Evolutionary conservation across 2,113 vertebrate genomes (phyloP).

Genomic region (Pachyramphus minor): DNA sequence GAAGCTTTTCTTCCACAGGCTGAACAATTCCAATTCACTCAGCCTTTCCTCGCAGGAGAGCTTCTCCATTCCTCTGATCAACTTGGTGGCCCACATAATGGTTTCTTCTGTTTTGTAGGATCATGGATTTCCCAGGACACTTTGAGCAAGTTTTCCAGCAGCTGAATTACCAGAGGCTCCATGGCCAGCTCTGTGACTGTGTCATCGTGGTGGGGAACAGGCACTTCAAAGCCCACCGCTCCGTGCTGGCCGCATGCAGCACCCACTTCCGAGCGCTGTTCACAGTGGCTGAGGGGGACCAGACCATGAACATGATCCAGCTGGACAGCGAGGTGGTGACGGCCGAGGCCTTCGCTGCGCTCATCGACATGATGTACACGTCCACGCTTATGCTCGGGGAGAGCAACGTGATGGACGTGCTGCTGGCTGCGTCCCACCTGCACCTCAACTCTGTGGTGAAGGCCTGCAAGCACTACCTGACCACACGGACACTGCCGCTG

Average conservation of each 20-base stretch:
- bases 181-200: slow-evolving; percentile 94
- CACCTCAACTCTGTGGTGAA: slow-evolving; percentile 96
- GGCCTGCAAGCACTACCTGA: slow-evolving; percentile 97
- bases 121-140: slow-evolving; percentile 98
- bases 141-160: slow-evolving; percentile 98
- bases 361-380: slow-evolving; percentile 99
- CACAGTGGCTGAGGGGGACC: slow-evolving; percentile 90
- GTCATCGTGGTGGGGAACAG: slow-evolving; percentile 92
- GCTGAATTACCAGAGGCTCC: slow-evolving; percentile 93
- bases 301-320: slow-evolving; percentile 95
- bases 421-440: slow-evolving; percentile 93
- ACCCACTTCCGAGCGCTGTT: slow-evolving; percentile 96
- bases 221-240: slow-evolving; percentile 96
- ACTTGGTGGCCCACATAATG: accelerated
- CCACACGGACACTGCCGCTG: slow-evolving; percentile 90
- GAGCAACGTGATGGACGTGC: slow-evolving; percentile 97
- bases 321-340: slow-evolving; percentile 96
- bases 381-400: slow-evolving; percentile 96
- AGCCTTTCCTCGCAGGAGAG: not conserved
- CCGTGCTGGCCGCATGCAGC: slow-evolving; percentile 93
- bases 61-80: too few relatives aligned
- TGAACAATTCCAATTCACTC: accelerated
- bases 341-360: slow-evolving; percentile 91
- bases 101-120: slow-evolving; percentile 62
- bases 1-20: not conserved